Conservation (phyloP, 1,140 invertebrate genomes). For the Idris sp. region DNA sequence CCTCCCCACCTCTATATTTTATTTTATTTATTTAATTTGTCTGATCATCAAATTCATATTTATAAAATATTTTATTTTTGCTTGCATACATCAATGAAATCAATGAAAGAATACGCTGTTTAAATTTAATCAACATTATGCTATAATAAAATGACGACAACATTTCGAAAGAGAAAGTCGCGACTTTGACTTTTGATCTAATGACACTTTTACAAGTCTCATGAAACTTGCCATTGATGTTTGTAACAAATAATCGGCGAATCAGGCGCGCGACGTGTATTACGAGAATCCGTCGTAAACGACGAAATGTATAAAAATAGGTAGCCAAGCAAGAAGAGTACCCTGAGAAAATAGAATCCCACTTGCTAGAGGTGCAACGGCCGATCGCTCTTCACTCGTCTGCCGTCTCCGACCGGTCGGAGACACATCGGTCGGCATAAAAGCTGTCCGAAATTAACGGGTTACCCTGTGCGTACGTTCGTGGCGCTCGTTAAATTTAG, state of each 20-base stretch:
- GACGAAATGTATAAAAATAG: slow-evolving; percentile 64
- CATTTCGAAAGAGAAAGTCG: no score
- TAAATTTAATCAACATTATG: no score
- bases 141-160: no score
- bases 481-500: slow-evolving; percentile 70
- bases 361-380: slow-evolving; percentile 63
- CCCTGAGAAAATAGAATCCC: slow-evolving; percentile 60
- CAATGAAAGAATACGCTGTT: no score
- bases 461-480: slow-evolving; percentile 67
- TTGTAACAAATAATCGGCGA: slow-evolving; percentile 51
- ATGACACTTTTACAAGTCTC: slow-evolving; percentile 6
- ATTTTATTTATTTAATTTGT: no score
- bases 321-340: slow-evolving; percentile 52
- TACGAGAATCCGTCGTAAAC: slow-evolving; percentile 59
- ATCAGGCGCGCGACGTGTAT: slow-evolving; percentile 44
- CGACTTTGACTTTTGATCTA: not conserved
- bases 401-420: slow-evolving; percentile 59
- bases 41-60: no score
- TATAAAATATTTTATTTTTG: no score
- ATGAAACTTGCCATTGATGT: slow-evolving; percentile 21
- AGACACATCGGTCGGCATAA: slow-evolving; percentile 67
- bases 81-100: no score
- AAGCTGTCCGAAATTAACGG: slow-evolving; percentile 70
- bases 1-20: no score
- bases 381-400: slow-evolving; percentile 61